Conservation (phyloP, 2,888 invertebrate genomes). For the Auanema freiburgensis region DNA sequence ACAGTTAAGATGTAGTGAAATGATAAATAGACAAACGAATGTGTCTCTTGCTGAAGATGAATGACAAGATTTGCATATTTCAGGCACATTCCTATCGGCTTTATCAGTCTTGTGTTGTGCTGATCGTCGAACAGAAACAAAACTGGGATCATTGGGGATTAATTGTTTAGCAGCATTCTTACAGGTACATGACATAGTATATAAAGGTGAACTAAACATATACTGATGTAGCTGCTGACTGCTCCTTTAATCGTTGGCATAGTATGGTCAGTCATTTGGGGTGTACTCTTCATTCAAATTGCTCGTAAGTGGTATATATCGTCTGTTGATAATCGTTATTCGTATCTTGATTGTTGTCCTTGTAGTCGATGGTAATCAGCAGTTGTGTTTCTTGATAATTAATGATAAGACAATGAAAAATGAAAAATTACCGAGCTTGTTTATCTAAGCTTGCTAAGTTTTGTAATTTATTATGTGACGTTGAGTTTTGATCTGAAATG, state of each 20-base stretch:
- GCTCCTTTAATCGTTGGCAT: slow-evolving; percentile 68
- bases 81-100: slow-evolving; percentile 43
- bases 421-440: neutral
- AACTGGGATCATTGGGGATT: slow-evolving; percentile 64
- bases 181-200: slow-evolving; percentile 27
- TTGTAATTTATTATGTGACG: too few species aligned
- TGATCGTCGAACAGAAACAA: slow-evolving; percentile 37
- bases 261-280: slow-evolving; percentile 69
- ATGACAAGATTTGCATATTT: slow-evolving; percentile 10
- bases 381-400: neutral
- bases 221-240: slow-evolving; percentile 61
- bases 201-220: neutral
- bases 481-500: too few species aligned
- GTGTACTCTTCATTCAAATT: slow-evolving; percentile 67
- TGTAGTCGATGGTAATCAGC: slow-evolving; percentile 40
- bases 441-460: too few species aligned
- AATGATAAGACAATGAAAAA: neutral
- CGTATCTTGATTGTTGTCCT: slow-evolving; percentile 38
- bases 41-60: neutral
- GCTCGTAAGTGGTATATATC: slow-evolving; percentile 64
- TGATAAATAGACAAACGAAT: too few species aligned
- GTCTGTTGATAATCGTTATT: slow-evolving; percentile 41
- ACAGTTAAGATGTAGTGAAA: too few species aligned
- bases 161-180: slow-evolving; percentile 66
- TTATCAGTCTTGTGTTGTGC: slow-evolving; percentile 38